Evolutionary conservation across 2,888 invertebrate species (phyloP).

Genomic region (Pemphredon lugubris): DNA sequence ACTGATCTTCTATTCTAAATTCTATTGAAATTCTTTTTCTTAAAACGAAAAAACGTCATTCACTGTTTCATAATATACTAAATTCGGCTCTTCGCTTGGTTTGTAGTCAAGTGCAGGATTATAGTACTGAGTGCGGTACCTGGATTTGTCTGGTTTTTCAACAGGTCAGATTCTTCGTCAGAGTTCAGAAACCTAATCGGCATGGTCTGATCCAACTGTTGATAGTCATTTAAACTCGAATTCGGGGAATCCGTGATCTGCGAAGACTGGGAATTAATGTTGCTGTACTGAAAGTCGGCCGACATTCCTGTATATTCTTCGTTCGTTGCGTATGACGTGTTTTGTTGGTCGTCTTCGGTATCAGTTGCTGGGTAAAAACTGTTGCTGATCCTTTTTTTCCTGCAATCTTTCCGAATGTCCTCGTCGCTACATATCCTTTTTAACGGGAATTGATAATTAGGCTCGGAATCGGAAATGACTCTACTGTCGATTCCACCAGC

Average conservation of each 20-base stretch:
- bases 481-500: slow-evolving; percentile 27
- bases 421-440: slow-evolving; percentile 59
- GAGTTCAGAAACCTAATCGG: slow-evolving; percentile 29
- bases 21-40: too few relatives aligned
- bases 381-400: slow-evolving; percentile 45
- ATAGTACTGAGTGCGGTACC: slow-evolving; percentile 63
- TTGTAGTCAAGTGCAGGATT: slow-evolving; percentile 25
- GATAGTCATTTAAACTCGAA: slow-evolving; percentile 58
- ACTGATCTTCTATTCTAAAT: too few relatives aligned
- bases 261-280: slow-evolving; percentile 16
- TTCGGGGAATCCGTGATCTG: slow-evolving; percentile 44
- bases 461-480: slow-evolving; percentile 11
- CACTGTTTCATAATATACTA: slow-evolving; percentile 17
- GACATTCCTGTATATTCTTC: slow-evolving; percentile 17
- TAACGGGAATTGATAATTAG: slow-evolving; percentile 26
- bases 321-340: slow-evolving; percentile 26
- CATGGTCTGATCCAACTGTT: slow-evolving; percentile 53
- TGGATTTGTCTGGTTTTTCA: slow-evolving; percentile 71
- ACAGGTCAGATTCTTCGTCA: too few relatives aligned
- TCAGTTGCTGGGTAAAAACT: slow-evolving; percentile 14
- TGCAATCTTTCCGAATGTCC: slow-evolving; percentile 16
- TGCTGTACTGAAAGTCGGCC: slow-evolving; percentile 35
- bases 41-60: too few relatives aligned
- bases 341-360: slow-evolving; percentile 23
- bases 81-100: slow-evolving; percentile 35